phyloP scores from a whole-genome alignment of 2,888 invertebrate species.

The Cheilosia variabilis region DNA sequence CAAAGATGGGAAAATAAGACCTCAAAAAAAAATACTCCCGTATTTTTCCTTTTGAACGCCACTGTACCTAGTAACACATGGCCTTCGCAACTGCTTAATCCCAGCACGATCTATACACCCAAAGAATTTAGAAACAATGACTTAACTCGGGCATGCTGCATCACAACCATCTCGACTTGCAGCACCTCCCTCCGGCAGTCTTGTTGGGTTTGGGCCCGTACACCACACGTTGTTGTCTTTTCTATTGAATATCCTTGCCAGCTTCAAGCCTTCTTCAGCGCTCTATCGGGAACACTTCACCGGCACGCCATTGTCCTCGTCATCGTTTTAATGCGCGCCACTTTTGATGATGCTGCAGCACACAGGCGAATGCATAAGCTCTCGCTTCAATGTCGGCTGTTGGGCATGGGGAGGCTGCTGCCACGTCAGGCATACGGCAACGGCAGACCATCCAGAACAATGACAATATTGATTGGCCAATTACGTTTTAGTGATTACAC shows the following conservation, averaged over 20 bases:
- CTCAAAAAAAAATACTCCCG: background rate
- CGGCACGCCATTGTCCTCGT: conserved; percentile 32
- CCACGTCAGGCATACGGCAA: conserved; percentile 64
- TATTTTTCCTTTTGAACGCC: background rate
- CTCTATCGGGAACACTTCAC: conserved; percentile 19
- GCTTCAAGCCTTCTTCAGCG: background rate
- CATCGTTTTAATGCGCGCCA: conserved; percentile 68
- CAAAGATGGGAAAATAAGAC: no score
- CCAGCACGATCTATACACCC: conserved; percentile 24
- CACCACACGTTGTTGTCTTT: conserved; percentile 20
- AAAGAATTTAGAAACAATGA: conserved; percentile 72
- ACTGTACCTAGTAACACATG: conserved; percentile 32
- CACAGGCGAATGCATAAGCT: conserved; percentile 40
- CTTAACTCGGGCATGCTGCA: conserved; percentile 66
- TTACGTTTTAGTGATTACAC: conserved; percentile 81
- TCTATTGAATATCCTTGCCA: conserved; percentile 51
- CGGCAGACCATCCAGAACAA: conserved; percentile 77
- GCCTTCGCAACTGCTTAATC: conserved; percentile 5
- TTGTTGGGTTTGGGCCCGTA: conserved; percentile 16
- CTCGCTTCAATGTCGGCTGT: background rate
- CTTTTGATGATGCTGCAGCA: conserved; percentile 69
- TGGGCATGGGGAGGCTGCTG: conserved; percentile 10
- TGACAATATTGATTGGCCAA: conserved; percentile 84
- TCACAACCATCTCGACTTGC: conserved; percentile 56
- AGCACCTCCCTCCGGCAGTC: background rate